These are phyloP conservation scores for Tragelaphus eurycerus DNA, from an alignment of 2,797 vertebrate genomes.

Conservation along the genomic window DNA sequence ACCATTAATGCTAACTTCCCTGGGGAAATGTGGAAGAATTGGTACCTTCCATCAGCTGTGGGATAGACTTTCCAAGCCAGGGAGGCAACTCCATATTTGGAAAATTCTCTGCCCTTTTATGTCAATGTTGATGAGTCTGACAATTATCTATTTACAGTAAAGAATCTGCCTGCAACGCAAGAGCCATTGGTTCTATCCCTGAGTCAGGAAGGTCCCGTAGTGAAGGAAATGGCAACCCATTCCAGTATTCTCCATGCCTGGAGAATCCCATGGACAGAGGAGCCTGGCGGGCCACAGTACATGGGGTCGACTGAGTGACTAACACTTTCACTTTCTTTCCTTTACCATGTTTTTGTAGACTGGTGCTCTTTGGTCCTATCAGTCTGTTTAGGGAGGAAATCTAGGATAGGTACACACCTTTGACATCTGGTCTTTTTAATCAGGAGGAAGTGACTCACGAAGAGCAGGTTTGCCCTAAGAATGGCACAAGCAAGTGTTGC, in stretches of 20 bases:
- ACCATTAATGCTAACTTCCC: not conserved
- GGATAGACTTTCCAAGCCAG: not conserved
- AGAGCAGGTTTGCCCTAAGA: not conserved
- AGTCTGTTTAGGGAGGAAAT: not conserved
- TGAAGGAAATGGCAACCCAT: not conserved
- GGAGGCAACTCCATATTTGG: not conserved
- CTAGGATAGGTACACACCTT: not conserved
- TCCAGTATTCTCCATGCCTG: not conserved
- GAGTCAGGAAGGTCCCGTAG: not conserved
- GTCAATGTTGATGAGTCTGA: not conserved
- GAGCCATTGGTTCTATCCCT: not conserved
- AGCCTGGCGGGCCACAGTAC: not conserved
- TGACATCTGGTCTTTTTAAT: not conserved
- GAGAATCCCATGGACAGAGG: not conserved
- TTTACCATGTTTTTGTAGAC: not conserved
- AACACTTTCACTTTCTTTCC: not conserved
- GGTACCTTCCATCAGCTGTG: not conserved
- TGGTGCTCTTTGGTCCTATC: not conserved
- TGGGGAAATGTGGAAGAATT: not conserved
- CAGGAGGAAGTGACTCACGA: not conserved
- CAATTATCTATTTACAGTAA: not conserved
- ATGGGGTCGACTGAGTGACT: not conserved
- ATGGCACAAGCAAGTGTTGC: not conserved
- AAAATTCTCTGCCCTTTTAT: not conserved
- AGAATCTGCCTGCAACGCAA: not conserved